A percentile compares a stretch with the other conserved stretches of the same genome.
Evolutionary conservation across 1,140 invertebrate genomes (phyloP).

Genomic region (Lepidostoma basale): DNA sequence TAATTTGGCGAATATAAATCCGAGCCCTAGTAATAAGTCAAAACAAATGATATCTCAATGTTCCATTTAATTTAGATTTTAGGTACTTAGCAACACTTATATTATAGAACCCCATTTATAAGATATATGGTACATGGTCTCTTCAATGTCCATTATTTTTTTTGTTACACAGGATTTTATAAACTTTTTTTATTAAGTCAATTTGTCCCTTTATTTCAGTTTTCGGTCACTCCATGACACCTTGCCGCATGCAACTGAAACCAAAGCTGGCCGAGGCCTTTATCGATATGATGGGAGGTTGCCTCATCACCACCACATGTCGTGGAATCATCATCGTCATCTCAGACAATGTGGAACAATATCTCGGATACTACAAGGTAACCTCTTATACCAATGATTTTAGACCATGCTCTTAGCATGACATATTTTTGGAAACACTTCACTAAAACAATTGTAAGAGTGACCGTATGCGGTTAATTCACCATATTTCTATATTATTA

Average conservation of each 20-base stretch:
- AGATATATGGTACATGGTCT: no score
- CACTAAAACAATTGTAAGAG: neutral
- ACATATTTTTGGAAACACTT: neutral
- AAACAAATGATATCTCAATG: no score
- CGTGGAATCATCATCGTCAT: slow-evolving; percentile 88
- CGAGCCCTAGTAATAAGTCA: no score
- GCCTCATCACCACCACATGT: slow-evolving; percentile 79
- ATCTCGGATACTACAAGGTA: slow-evolving; percentile 85
- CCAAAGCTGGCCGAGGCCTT: slow-evolving; percentile 52
- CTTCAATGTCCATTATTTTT: no score
- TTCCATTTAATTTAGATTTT: no score
- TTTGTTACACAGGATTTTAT: no score
- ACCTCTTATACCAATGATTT: no score
- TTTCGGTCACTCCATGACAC: slow-evolving; percentile 57
- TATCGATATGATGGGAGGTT: slow-evolving; percentile 66
- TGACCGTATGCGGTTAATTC: neutral
- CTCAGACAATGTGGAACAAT: slow-evolving; percentile 80
- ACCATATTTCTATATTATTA: neutral
- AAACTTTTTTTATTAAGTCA: no score
- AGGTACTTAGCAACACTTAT: no score
- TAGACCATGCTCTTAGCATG: no score
- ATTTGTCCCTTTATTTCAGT: slow-evolving; percentile 53
- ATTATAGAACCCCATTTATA: no score
- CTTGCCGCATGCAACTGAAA: slow-evolving; percentile 47
- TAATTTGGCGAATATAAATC: no score